Base-by-base conservation (phyloP, 2,797 vertebrate genomes). In the Knipowitschia caucasica region DNA sequence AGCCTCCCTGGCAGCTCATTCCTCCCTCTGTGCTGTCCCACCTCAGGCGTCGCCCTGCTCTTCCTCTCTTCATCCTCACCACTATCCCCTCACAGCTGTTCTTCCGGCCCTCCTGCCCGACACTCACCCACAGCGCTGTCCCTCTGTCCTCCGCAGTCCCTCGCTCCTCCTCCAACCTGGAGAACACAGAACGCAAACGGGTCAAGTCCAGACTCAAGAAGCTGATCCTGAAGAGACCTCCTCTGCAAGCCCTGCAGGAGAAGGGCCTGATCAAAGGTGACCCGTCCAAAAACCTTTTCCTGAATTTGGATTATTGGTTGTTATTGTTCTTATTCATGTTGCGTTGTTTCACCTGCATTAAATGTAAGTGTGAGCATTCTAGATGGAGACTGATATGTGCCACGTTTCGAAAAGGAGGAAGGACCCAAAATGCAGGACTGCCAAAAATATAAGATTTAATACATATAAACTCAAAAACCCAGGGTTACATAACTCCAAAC, bases 241-340 rank as follows among this genome's bases (percentile, higher is more conserved):
- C 94, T 0, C 83, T 96, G 52, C 93, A 94, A 80, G 83, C 92
- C 34, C 86, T 98, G 56, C 93, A 96, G 79, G 94, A 95, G 78
- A 94, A 95, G 68, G 94, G 93, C 0, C 93, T 93, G 62, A 95
- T 98, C 71, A 92, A 92, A 91, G 92, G 90, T 89, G 70, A 63
- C n/a, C n/a, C n/a, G n/a, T n/a, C n/a, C n/a, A n/a, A n/a, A n/a
- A n/a, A n/a, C n/a, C n/a, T n/a, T n/a, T n/a, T n/a, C n/a, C n/a
- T n/a, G n/a, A n/a, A n/a, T n/a, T n/a, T n/a, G n/a, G n/a, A n/a
- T n/a, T n/a, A n/a, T n/a, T n/a, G n/a, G n/a, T n/a, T n/a, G n/a
- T n/a, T n/a, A n/a, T n/a, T n/a, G n/a, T n/a, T n/a, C n/a, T n/a
- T n/a, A n/a, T n/a, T n/a, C n/a, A n/a, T n/a, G n/a, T n/a, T n/a